Percentiles rank a stretch among this genome's conserved stretches.
These are phyloP conservation scores for Meganola albula DNA, from an alignment of 2,888 invertebrate species.

Conservation along the genomic window DNA sequence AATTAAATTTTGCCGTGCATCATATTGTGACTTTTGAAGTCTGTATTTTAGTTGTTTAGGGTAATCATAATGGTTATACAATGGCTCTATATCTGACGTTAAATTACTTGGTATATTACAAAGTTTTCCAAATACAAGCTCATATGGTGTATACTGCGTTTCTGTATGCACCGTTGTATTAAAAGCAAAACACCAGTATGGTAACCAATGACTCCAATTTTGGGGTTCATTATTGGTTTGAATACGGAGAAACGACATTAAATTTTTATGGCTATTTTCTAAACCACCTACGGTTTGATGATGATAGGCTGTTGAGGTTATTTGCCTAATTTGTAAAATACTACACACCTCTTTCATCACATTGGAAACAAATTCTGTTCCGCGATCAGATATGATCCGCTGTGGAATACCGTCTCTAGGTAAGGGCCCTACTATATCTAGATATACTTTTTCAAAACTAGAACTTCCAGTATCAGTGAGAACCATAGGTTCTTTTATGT, in stretches of 20 bases:
- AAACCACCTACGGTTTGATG: no score
- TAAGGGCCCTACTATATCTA: conserved; percentile 1
- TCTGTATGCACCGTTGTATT: not conserved
- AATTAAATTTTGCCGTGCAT: not conserved
- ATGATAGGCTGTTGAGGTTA: no score
- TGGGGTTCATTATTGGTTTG: no score
- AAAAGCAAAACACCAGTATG: not conserved
- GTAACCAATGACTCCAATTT: not conserved
- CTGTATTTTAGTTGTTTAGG: not conserved
- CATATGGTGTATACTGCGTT: not conserved
- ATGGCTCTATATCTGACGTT: not conserved
- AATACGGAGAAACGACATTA: no score
- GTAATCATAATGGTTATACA: not conserved
- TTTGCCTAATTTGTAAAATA: no score
- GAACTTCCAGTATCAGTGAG: not conserved
- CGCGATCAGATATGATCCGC: not conserved
- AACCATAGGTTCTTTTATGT: not conserved
- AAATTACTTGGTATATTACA: conserved; percentile 1
- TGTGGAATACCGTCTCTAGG: not conserved
- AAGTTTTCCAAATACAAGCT: not conserved
- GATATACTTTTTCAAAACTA: not conserved
- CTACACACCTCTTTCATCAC: no score
- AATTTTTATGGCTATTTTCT: no score
- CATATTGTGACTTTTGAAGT: not conserved
- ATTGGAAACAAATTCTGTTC: no score